Base-by-base conservation (phyloP, 2,888 invertebrate genomes). In the Neoaliturus tenellus region DNA sequence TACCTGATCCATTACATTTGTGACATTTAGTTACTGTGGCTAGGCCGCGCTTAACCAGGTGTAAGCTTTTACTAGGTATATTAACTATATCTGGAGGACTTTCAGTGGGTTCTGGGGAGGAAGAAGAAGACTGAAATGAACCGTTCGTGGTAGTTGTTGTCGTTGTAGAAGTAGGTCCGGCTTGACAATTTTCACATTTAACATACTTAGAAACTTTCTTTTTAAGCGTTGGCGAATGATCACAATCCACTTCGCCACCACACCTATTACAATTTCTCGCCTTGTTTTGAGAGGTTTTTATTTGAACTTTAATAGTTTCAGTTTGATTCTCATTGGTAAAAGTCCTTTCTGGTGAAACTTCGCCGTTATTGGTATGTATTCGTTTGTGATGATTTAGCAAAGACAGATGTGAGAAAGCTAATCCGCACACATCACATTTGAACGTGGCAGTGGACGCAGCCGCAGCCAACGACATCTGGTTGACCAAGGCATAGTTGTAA, bases 1-100 rank as follows among this genome's bases (percentile, higher is more conserved):
- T 96, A 69, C 97, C 97, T 2, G 96, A 96, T 35, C 97, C 97
- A 89, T 97, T 97, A 90, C 97, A 97, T 90, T 97, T 97, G 88
- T 96, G 96, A 90, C 97, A 97, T 89, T 97, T 97, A 28, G 96
- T 96, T 80, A 97, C 96, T 71, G 95, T 95, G 25, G 96, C 95
- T 85, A 96, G 92, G 87, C 95, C 96, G 90, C 96, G 94, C 90
- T 96, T 96, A 41, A 96, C 96, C 84, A 96, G 96, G 92, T 96
- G 96, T n/a, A 91, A 90, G 82, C 91, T 91, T 87, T 91, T 91
- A 89, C 91, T 91, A 85, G 90, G 90, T 14, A 81, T 67, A 20
- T 81, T 78, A 12, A 67, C 78, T 5, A 80, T 48, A 23, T 86
- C 85, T 20, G 86, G 86, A 1, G 69, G 67, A 48, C 81, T 81